Percentiles rank a stretch among this genome's conserved stretches.
These are phyloP conservation scores for Xylota sylvarum DNA, from an alignment of 2,888 invertebrate species.

Conservation along the genomic window DNA sequence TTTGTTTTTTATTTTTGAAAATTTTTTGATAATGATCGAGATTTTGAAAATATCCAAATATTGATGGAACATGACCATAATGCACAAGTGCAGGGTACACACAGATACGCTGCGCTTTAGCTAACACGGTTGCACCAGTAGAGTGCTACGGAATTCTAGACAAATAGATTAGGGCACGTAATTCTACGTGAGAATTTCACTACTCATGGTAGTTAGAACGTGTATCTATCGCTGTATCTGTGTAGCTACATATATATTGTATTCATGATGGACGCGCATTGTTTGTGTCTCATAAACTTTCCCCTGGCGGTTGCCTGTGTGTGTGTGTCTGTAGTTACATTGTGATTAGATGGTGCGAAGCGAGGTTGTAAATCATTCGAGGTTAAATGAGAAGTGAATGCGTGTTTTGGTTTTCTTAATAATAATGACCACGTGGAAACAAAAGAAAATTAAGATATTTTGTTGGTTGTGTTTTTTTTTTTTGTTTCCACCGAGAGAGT, in stretches of 20 bases:
- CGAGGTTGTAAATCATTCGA: conserved; percentile 40
- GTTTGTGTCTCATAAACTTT: conserved; percentile 54
- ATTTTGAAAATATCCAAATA: conserved; percentile 56
- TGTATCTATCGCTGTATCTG: conserved; percentile 16
- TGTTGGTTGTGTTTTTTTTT: not conserved
- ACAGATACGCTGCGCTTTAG: conserved; percentile 11
- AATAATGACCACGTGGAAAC: conserved; percentile 29
- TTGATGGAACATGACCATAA: conserved; percentile 73
- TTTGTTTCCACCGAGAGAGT: conserved; percentile 9
- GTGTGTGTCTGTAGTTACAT: not conserved
- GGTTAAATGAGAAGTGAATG: conserved; percentile 58
- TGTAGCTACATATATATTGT: conserved; percentile 11
- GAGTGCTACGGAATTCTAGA: conserved; percentile 26
- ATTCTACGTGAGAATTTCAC: conserved; percentile 71
- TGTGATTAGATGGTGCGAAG: conserved; percentile 15
- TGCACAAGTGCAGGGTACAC: conserved; percentile 44
- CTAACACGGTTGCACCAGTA: not conserved
- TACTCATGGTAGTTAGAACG: conserved; percentile 24
- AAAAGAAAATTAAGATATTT: conserved; percentile 44
- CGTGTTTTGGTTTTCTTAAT: conserved; percentile 44
- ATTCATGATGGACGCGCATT: conserved; percentile 20
- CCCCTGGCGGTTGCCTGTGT: conserved; percentile 10
- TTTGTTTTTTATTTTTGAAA: not conserved
- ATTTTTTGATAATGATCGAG: conserved; percentile 46
- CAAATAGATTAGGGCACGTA: conserved; percentile 72